Conservation (phyloP, 2,888 invertebrate species). For the Dynastes grantii region DNA sequence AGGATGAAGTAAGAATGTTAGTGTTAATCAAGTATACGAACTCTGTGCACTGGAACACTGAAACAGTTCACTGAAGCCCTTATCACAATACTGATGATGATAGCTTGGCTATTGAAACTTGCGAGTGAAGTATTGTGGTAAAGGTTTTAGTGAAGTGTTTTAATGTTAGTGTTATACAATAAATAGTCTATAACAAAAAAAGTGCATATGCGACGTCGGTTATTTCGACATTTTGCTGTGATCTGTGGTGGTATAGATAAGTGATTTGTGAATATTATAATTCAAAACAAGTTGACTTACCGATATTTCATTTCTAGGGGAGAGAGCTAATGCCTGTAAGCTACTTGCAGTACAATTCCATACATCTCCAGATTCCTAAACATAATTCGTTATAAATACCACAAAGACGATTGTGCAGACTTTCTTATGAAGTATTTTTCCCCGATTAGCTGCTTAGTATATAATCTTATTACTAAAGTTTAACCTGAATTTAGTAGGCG, state of each 20-base stretch:
- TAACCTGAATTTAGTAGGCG: not conserved
- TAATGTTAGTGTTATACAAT: no score
- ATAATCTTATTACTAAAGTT: not conserved
- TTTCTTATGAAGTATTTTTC: not conserved
- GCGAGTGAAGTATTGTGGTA: no score
- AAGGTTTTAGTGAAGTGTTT: no score
- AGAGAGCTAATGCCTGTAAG: slow-evolving; percentile 73
- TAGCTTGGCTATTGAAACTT: no score
- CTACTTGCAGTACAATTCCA: slow-evolving; percentile 73
- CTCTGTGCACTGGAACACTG: no score
- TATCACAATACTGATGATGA: no score
- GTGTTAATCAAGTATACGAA: no score
- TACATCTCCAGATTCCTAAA: slow-evolving; percentile 71
- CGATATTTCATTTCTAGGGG: slow-evolving; percentile 71
- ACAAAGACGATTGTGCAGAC: not conserved
- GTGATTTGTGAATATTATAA: slow-evolving; percentile 21
- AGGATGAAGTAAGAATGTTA: no score
- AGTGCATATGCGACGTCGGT: not conserved
- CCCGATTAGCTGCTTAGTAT: no score
- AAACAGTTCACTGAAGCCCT: no score
- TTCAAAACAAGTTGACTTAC: slow-evolving; percentile 62
- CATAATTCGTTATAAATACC: slow-evolving; percentile 44
- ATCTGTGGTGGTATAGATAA: not conserved
- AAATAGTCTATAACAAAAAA: not conserved
- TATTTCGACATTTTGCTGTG: not conserved